A percentile compares a stretch with the other conserved stretches of the same genome.
These are phyloP conservation scores for Tryphoninae sp. DNA, from an alignment of 2,888 invertebrate genomes.

Conservation along the genomic window DNA sequence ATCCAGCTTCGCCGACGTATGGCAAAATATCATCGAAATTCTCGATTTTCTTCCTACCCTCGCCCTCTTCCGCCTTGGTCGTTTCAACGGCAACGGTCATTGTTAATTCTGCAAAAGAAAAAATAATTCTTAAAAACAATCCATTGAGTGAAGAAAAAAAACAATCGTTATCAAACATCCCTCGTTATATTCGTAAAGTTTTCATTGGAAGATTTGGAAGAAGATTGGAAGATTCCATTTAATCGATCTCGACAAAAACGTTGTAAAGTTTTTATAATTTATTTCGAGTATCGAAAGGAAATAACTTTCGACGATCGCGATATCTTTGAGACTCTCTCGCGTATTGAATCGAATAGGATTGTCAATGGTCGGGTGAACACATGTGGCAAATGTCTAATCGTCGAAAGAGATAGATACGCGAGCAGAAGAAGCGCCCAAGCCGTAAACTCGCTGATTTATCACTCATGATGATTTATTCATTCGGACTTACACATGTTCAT, in stretches of 20 bases:
- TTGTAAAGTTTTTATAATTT: not conserved
- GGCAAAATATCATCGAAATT: conserved; percentile 79
- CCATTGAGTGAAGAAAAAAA: not conserved
- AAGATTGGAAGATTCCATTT: no score
- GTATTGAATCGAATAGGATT: conserved; percentile 25
- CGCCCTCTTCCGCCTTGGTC: conserved; percentile 73
- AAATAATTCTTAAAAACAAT: not conserved
- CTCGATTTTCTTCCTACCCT: conserved; percentile 72
- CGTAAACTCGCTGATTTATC: conserved; percentile 32
- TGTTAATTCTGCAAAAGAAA: conserved; percentile 65
- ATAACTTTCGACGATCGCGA: not conserved
- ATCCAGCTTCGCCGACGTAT: conserved; percentile 78
- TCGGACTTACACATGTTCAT: not conserved
- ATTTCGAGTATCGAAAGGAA: conserved; percentile 1
- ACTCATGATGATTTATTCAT: not conserved
- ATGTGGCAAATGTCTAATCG: conserved; percentile 30
- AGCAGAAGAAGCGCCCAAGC: not conserved
- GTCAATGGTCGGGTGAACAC: conserved; percentile 31
- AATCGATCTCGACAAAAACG: conserved; percentile 9
- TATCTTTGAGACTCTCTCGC: not conserved
- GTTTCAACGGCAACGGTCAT: conserved; percentile 76
- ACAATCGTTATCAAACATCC: not conserved
- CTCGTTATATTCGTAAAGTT: conserved; percentile 1
- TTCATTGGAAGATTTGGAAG: not conserved
- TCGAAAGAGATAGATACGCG: not conserved